Evolutionary conservation across 2,888 invertebrate genomes (phyloP).

Genomic region (Chloromyia formosa): DNA sequence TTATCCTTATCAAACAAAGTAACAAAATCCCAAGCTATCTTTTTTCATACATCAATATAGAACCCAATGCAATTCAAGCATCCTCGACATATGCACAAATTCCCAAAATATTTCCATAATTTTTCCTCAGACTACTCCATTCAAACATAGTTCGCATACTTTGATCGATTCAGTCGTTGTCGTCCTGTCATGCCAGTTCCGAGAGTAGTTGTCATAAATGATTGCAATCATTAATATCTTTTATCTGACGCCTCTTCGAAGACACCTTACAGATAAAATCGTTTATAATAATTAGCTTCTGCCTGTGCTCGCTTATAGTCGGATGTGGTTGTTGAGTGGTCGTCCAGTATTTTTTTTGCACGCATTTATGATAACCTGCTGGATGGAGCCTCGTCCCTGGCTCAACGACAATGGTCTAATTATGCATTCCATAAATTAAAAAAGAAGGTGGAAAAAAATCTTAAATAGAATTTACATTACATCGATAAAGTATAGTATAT

Average conservation of each 20-base stretch:
- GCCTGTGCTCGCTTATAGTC: slow-evolving; percentile 5
- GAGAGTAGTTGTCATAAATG: slow-evolving; percentile 25
- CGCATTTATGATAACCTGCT: no score
- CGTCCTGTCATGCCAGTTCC: not conserved
- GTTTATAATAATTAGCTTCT: slow-evolving; percentile 31
- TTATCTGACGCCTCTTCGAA: slow-evolving; percentile 21
- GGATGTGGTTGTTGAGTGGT: not conserved
- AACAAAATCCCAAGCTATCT: no score
- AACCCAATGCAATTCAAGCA: no score
- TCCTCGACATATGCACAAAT: not conserved
- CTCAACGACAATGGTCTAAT: slow-evolving; percentile 15
- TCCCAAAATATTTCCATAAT: not conserved
- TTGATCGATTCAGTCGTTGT: not conserved
- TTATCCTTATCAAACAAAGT: no score
- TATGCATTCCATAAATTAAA: slow-evolving; percentile 42
- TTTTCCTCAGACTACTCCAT: not conserved
- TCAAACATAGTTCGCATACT: slow-evolving; percentile 15
- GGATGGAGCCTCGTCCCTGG: not conserved
- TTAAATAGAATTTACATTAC: slow-evolving; percentile 16
- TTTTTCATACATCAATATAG: no score
- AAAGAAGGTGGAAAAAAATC: not conserved
- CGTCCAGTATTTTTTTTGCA: no score
- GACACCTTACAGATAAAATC: slow-evolving; percentile 18
- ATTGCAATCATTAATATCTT: slow-evolving; percentile 30
- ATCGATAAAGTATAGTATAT: slow-evolving; percentile 2